phyloP scores from a whole-genome alignment of 2,113 vertebrate genomes.

The Megaceryle torquata region DNA sequence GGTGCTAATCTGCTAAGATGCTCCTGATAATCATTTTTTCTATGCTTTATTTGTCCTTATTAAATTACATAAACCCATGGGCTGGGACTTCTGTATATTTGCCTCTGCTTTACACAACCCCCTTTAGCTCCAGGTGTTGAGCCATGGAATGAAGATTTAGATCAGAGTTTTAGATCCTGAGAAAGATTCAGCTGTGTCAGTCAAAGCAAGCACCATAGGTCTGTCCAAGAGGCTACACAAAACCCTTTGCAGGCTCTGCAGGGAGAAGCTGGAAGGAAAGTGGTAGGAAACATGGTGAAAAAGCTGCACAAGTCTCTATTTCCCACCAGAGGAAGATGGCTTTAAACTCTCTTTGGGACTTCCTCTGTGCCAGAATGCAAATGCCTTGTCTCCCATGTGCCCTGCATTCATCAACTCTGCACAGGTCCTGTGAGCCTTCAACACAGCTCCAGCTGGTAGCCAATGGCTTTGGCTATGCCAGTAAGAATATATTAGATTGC shows the following conservation, averaged over 20 bases:
- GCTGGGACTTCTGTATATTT: background rate
- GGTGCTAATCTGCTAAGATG: conserved; percentile 16
- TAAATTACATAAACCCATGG: background rate
- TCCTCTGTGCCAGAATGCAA: background rate
- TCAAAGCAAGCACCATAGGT: background rate
- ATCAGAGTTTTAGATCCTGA: background rate
- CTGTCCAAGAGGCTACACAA: background rate
- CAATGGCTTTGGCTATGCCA: background rate
- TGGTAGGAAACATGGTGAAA: background rate
- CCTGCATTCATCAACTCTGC: background rate
- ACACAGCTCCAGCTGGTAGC: background rate
- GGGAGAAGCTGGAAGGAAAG: background rate
- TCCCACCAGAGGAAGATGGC: background rate
- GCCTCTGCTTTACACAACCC: background rate
- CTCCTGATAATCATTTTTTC: conserved; percentile 40
- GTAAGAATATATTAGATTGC: background rate
- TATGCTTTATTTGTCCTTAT: conserved; percentile 50
- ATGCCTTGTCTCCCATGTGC: background rate
- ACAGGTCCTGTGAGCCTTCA: background rate
- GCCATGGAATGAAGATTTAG: background rate
- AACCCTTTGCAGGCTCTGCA: background rate
- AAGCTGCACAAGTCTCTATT: background rate
- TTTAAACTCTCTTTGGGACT: background rate
- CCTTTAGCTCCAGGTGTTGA: background rate
- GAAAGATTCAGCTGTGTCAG: background rate